Conservation (phyloP, 2,797 vertebrate species). For the Phataginus tetradactyla region DNA sequence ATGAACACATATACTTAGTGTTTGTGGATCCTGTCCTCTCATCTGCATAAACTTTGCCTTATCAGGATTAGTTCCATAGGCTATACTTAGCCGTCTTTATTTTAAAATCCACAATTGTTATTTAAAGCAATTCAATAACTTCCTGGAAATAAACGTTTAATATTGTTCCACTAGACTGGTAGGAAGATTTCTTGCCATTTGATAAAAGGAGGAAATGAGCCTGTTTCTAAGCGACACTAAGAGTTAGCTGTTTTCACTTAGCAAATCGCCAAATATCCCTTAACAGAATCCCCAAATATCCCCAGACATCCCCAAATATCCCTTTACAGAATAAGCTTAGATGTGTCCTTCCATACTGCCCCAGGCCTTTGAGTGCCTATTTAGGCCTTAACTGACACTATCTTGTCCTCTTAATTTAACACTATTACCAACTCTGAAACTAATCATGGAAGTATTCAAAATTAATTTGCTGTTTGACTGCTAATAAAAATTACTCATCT, state of each 20-base stretch:
- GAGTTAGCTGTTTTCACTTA: not conserved
- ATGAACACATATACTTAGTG: not conserved
- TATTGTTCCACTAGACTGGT: not conserved
- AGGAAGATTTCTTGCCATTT: slow-evolving; percentile 39
- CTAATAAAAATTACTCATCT: slow-evolving; percentile 52
- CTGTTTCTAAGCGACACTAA: slow-evolving; percentile 17
- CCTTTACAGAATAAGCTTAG: slow-evolving; percentile 25
- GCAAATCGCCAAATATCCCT: slow-evolving; percentile 17
- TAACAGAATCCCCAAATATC: not conserved
- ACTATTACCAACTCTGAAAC: slow-evolving; percentile 43
- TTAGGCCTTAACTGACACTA: not conserved
- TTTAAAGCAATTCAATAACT: slow-evolving; percentile 7
- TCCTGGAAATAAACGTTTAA: not conserved
- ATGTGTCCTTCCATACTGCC: not conserved
- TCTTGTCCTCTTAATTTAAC: slow-evolving; percentile 51
- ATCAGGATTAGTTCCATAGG: not conserved
- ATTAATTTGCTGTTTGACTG: slow-evolving; percentile 44
- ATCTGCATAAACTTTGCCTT: not conserved
- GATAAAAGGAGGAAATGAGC: slow-evolving; percentile 40
- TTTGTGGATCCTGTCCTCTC: not conserved
- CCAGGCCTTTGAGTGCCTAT: not conserved
- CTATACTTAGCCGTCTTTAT: not conserved
- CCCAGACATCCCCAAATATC: not conserved
- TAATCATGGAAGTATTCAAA: slow-evolving; percentile 45
- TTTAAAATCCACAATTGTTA: slow-evolving; percentile 22